These are phyloP conservation scores for Standfussiana lucernea DNA, from an alignment of 2,888 invertebrate genomes.

Conservation along the genomic window DNA sequence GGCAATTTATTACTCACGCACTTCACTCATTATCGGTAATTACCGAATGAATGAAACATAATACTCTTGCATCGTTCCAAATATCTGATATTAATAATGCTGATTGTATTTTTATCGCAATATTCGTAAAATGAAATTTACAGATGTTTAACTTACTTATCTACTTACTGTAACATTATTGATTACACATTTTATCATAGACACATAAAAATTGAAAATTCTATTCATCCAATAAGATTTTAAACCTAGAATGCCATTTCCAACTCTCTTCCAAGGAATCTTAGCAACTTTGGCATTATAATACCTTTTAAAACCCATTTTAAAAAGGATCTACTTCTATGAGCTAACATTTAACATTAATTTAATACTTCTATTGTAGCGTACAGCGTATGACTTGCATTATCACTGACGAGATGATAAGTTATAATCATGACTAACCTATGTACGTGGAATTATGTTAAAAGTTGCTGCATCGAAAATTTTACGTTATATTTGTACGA, in stretches of 20 bases:
- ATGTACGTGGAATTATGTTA: slow-evolving; percentile 20
- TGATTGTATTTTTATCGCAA: slow-evolving; percentile 67
- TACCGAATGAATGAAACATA: slow-evolving; percentile 46
- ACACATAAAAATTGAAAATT: slow-evolving; percentile 48
- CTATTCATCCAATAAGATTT: slow-evolving; percentile 44
- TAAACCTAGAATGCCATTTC: slow-evolving; percentile 45
- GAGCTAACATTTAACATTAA: slow-evolving; percentile 44
- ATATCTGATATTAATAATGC: slow-evolving; percentile 52
- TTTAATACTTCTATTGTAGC: slow-evolving; percentile 58
- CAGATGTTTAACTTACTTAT: slow-evolving; percentile 26
- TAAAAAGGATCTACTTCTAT: slow-evolving; percentile 49
- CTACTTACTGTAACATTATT: slow-evolving; percentile 48
- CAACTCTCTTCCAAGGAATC: slow-evolving; percentile 33
- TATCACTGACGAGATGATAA: slow-evolving; percentile 28
- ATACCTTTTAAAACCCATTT: slow-evolving; percentile 44
- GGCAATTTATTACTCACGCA: slow-evolving; percentile 52
- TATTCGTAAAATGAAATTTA: slow-evolving; percentile 45
- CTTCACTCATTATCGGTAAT: slow-evolving; percentile 40
- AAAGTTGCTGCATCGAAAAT: slow-evolving; percentile 9
- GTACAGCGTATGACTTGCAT: slow-evolving; percentile 17
- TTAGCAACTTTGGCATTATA: slow-evolving; percentile 56
- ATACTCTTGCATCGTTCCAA: slow-evolving; percentile 54
- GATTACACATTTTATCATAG: slow-evolving; percentile 42
- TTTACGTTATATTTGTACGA: slow-evolving; percentile 9
- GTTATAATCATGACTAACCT: slow-evolving; percentile 33